phyloP scores from a whole-genome alignment of 2,888 invertebrate species.

The Leucophenga montana region DNA sequence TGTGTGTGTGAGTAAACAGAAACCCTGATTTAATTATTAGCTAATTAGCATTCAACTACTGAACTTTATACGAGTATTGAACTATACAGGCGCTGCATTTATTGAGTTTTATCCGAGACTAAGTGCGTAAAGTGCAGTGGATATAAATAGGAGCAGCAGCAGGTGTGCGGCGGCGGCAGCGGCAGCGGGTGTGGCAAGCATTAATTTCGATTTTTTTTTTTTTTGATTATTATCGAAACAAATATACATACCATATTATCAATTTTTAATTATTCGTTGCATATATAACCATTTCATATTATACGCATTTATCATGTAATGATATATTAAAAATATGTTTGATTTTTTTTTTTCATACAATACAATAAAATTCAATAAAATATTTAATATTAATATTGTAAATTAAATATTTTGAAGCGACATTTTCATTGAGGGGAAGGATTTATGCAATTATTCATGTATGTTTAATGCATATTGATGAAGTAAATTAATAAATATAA shows the following conservation, averaged over 20 bases:
- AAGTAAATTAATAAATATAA: slow-evolving; percentile 43
- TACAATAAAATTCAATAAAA: background rate
- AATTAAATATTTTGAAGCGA: slow-evolving; percentile 23
- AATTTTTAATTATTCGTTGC: slow-evolving; percentile 48
- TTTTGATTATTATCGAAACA: slow-evolving; percentile 51
- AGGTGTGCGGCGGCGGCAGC: background rate
- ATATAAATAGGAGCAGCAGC: slow-evolving; percentile 5
- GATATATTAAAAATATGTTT: background rate
- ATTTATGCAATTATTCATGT: slow-evolving; percentile 13
- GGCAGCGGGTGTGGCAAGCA: slow-evolving; percentile 10
- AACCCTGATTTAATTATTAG: background rate
- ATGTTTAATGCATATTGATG: slow-evolving; percentile 39
- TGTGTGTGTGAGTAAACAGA: background rate
- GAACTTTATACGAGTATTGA: background rate
- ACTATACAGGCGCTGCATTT: slow-evolving; percentile 29
- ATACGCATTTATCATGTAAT: slow-evolving; percentile 27
- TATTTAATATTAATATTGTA: background rate
- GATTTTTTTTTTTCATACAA: background rate
- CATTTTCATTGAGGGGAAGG: slow-evolving; percentile 2
- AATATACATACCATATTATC: slow-evolving; percentile 65
- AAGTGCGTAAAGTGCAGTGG: slow-evolving; percentile 26
- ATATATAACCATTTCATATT: slow-evolving; percentile 34
- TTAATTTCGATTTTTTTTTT: slow-evolving; percentile 26
- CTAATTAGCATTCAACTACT: slow-evolving; percentile 13
- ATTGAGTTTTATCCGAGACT: slow-evolving; percentile 60